Evolutionary conservation across 2,113 vertebrate genomes (phyloP).

Genomic region (Salvelinus namaycush): DNA sequence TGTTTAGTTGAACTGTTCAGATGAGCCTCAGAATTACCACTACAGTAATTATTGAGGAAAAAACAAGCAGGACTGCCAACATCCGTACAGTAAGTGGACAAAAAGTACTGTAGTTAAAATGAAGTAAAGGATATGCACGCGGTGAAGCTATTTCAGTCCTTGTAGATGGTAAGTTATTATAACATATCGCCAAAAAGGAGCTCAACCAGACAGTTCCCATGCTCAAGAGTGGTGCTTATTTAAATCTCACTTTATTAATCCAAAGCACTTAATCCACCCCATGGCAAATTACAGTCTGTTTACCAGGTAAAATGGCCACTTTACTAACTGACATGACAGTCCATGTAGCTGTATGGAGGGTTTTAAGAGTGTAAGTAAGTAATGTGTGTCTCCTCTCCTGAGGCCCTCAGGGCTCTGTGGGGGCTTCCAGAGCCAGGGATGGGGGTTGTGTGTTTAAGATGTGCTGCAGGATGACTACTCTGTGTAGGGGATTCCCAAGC

Average conservation of each 20-base stretch:
- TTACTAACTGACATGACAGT: slow-evolving; percentile 19
- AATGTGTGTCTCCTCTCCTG: neutral
- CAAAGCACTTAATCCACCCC: neutral
- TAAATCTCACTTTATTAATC: neutral
- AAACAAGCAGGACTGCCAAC: slow-evolving; percentile 8
- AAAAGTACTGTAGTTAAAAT: neutral
- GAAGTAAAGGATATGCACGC: no score
- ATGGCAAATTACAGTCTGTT: neutral
- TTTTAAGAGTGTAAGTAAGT: slow-evolving; percentile 57
- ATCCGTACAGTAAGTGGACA: neutral
- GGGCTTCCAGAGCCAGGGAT: neutral
- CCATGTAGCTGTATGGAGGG: slow-evolving; percentile 43
- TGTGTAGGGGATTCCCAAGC: slow-evolving; percentile 53
- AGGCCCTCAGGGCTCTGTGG: neutral
- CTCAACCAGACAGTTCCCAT: no score
- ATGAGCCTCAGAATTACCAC: slow-evolving; percentile 43
- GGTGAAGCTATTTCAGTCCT: neutral
- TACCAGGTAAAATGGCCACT: slow-evolving; percentile 12
- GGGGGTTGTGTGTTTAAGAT: slow-evolving; percentile 34
- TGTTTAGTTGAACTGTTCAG: slow-evolving; percentile 68
- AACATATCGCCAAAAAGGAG: no score
- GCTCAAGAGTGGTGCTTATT: neutral
- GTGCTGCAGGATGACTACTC: slow-evolving; percentile 50
- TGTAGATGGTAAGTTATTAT: no score
- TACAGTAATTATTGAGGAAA: slow-evolving; percentile 26